phyloP scores from a whole-genome alignment of 2,113 vertebrate species.

The Trichechus manatus region DNA sequence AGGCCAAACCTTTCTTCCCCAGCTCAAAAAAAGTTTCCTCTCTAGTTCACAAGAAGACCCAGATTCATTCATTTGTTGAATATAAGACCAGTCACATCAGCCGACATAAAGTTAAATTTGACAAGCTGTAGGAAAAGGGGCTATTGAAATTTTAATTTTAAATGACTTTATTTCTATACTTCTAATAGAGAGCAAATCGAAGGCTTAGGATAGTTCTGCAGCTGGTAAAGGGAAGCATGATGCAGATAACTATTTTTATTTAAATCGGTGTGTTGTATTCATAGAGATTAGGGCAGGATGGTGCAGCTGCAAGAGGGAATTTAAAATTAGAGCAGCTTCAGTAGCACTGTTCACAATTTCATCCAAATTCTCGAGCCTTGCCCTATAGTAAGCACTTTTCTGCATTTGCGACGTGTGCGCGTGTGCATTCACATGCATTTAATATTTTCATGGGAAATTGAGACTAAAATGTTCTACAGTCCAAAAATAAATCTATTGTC shows the following conservation, averaged over 20 bases:
- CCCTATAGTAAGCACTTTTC: conserved; percentile 67
- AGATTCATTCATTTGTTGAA: conserved; percentile 49
- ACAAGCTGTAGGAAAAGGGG: not conserved
- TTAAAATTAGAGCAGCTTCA: conserved; percentile 83
- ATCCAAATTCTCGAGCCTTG: conserved; percentile 60
- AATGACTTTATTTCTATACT: conserved; percentile 79
- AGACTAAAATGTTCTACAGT: not conserved
- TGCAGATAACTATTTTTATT: conserved; percentile 84
- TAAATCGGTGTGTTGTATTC: conserved; percentile 82
- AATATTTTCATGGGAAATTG: conserved; percentile 53
- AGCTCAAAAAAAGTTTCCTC: not conserved
- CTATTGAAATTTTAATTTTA: conserved; percentile 75
- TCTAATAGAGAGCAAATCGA: conserved; percentile 67
- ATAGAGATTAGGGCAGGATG: conserved; percentile 74
- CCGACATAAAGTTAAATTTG: conserved; percentile 31
- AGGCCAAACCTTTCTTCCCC: not conserved
- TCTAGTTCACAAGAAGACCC: not conserved
- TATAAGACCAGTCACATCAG: conserved; percentile 30
- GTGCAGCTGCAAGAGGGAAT: conserved; percentile 80
- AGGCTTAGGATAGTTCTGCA: conserved; percentile 66
- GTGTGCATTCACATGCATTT: conserved; percentile 29
- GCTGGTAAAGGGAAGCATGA: conserved; percentile 74
- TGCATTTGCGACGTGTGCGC: conserved; percentile 15
- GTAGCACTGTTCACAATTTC: conserved; percentile 60
- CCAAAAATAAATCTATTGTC: conserved; percentile 59